Conservation (phyloP, 2,797 vertebrate species). For the Gallinago nigripennis region DNA sequence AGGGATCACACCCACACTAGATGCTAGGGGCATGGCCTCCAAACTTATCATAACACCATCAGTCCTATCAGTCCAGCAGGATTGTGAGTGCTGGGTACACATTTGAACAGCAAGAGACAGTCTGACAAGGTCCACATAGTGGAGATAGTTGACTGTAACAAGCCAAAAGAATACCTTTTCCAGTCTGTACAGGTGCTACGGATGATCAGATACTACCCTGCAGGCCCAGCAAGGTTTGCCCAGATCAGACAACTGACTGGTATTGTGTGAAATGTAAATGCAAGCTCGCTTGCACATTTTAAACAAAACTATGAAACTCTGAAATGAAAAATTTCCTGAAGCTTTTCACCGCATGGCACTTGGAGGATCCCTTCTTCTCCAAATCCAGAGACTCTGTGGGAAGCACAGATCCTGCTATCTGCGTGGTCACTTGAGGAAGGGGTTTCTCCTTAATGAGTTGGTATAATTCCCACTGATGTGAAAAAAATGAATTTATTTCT, state of each 20-base stretch:
- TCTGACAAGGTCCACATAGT: neutral
- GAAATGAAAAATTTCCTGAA: neutral
- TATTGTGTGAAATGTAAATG: neutral
- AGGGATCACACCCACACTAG: neutral
- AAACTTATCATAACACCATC: neutral
- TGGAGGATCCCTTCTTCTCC: neutral
- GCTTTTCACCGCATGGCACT: neutral
- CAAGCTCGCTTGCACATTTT: neutral
- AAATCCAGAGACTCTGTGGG: neutral
- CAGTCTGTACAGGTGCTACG: neutral
- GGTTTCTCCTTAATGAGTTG: neutral
- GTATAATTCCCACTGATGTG: neutral
- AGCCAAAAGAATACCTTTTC: neutral
- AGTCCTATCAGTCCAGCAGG: neutral
- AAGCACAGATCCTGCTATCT: neutral
- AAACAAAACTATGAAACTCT: neutral
- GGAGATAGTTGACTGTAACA: rapidly evolving
- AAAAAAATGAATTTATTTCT: neutral
- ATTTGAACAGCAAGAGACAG: neutral
- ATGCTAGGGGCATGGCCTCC: neutral
- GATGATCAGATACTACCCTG: neutral
- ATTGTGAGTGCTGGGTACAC: neutral
- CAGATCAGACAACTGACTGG: neutral
- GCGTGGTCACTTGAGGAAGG: neutral
- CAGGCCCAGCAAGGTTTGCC: neutral